These are phyloP conservation scores for Megamerina dolium DNA, from an alignment of 2,888 invertebrate genomes.

Conservation along the genomic window DNA sequence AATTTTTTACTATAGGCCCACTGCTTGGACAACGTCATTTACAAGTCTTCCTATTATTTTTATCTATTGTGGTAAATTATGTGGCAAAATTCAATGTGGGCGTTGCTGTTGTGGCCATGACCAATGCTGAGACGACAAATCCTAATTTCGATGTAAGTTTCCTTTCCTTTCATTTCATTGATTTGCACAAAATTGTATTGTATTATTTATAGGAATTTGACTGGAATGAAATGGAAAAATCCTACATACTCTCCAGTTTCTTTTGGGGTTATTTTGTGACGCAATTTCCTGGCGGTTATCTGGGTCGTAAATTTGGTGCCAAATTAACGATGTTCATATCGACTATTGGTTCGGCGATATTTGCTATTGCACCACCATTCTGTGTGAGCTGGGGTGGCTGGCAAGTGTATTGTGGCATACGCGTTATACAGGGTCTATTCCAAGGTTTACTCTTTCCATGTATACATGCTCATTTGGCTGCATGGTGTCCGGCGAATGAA, in stretches of 20 bases:
- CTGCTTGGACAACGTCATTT: constrained; percentile 58
- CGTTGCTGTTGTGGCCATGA: constrained; percentile 70
- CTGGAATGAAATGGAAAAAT: constrained; percentile 53
- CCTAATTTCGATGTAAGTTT: constrained; percentile 51
- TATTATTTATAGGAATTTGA: constrained; percentile 36
- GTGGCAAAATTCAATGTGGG: constrained; percentile 62
- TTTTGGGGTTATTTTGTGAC: constrained; percentile 71
- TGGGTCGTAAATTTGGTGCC: constrained; percentile 67
- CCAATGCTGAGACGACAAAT: constrained; percentile 51
- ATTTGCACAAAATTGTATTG: constrained; percentile 19
- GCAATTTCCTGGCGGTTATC: constrained; percentile 60
- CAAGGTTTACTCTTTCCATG: constrained; percentile 64
- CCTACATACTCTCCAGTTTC: constrained; percentile 64
- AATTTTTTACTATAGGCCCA: constrained; percentile 44
- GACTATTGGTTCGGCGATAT: constrained; percentile 58
- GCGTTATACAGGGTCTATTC: constrained; percentile 62
- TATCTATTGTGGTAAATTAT: constrained; percentile 57
- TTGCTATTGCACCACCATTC: constrained; percentile 62
- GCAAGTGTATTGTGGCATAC: constrained; percentile 54
- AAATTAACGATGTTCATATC: constrained; percentile 56
- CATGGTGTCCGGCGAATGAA: constrained; percentile 62
- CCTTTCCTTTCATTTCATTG: constrained; percentile 8
- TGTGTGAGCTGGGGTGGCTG: constrained; percentile 61
- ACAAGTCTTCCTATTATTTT: constrained; percentile 57
- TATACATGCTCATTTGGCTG: constrained; percentile 60